phyloP scores from a whole-genome alignment of 1,140 invertebrate genomes.

The Cyclargus thomasi region DNA sequence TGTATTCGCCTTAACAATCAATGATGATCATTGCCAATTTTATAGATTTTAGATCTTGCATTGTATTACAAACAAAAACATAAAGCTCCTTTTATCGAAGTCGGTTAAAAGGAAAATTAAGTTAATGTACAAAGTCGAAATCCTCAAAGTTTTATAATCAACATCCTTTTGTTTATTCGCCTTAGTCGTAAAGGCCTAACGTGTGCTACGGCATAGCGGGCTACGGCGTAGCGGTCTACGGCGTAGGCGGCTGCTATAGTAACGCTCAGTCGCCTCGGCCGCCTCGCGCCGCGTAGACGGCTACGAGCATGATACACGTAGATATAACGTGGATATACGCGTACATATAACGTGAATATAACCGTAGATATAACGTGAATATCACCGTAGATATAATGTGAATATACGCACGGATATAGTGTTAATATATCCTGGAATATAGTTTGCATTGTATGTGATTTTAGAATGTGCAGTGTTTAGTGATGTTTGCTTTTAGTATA shows the following conservation, averaged over 20 bases:
- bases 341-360: constrained; percentile 16
- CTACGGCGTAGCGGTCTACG: constrained; percentile 48
- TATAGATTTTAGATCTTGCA: too few species aligned
- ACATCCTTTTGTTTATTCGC: constrained; percentile 34
- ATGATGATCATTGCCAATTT: too few species aligned
- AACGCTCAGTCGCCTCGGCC: constrained; percentile 48
- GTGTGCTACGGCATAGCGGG: constrained; percentile 32
- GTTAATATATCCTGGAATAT: too few species aligned
- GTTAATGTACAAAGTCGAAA: not conserved
- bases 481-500: too few species aligned
- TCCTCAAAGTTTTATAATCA: constrained; percentile 9
- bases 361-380: constrained; percentile 1
- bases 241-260: constrained; percentile 58
- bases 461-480: too few species aligned
- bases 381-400: constrained; percentile 23
- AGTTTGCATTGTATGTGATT: too few species aligned
- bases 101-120: not conserved
- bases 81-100: not conserved
- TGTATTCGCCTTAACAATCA: too few species aligned
- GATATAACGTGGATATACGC: too few species aligned
- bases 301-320: constrained; percentile 26
- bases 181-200: constrained; percentile 35
- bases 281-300: constrained; percentile 48
- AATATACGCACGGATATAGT: not conserved
- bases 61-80: too few species aligned